These are phyloP conservation scores for Crocallis elinguaria DNA, from an alignment of 2,888 invertebrate species.

Conservation along the genomic window DNA sequence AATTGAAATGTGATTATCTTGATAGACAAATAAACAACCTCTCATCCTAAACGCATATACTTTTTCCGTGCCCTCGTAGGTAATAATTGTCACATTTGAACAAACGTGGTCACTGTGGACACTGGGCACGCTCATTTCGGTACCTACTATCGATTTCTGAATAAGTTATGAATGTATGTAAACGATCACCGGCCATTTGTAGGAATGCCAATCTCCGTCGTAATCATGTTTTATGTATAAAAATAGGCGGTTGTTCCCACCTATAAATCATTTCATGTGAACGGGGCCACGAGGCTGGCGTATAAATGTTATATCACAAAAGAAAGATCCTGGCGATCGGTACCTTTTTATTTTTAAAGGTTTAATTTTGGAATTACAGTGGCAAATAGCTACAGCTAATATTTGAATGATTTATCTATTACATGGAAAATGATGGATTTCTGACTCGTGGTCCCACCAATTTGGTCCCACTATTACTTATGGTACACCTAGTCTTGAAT, in stretches of 20 bases:
- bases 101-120: background rate
- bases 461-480: too few species aligned
- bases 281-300: constrained; percentile 2
- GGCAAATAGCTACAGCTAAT: too few species aligned
- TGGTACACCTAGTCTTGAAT: too few species aligned
- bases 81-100: too few species aligned
- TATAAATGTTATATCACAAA: constrained; percentile 9
- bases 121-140: background rate
- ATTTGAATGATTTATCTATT: too few species aligned
- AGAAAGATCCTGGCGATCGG: background rate
- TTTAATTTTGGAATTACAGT: background rate
- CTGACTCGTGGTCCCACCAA: too few species aligned
- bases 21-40: too few species aligned
- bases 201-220: constrained; percentile 7
- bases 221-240: constrained; percentile 27
- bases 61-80: too few species aligned
- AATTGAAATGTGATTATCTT: too few species aligned
- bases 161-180: background rate
- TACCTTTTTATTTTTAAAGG: background rate
- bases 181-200: constrained; percentile 1
- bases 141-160: background rate
- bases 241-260: constrained; percentile 11
- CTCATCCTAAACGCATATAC: too few species aligned
- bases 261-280: constrained; percentile 26
- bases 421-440: too few species aligned